Evolutionary conservation across 2,113 vertebrate species (phyloP), one percentile per base, ranked within the genome.

Genomic region (Ceuthmochares aereus): DNA sequence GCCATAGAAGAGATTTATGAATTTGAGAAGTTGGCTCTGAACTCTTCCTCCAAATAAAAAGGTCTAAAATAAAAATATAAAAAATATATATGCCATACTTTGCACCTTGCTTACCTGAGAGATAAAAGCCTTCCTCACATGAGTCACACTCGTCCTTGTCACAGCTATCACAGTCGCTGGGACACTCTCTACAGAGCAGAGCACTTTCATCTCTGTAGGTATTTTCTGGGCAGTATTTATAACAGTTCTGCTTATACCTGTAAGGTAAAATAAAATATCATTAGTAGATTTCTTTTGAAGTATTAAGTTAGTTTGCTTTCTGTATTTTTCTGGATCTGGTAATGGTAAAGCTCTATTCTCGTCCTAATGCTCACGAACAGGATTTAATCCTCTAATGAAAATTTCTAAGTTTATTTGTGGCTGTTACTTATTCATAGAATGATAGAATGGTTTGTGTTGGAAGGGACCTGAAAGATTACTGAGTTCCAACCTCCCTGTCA

Each of bases 81-180:
- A 40, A 9, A 9, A 40, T 22, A 13, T 42, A 17, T 62, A 56
- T 63, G 27, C 16, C 12, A 21, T 56, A 30, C 22, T 25, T 76
- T 22, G 6, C 34, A 55, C 23, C 85, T 69, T 18, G 19, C 95
- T 97, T 96, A 99, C 99, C 98, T 40, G 90, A 98, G 66, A 99
- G 97, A 72, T 98, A 99, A 97, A 98, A 98, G 58, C 97, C 98
- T 5, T 98, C 96, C 34, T 98, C 94, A 95, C 99, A 99, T 42
- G 96, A 98, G 87, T 98, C 96, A 95, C 99, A 99, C 70, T 98
- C 97, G 6, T 95, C 76, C 54, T 96, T 91, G 88, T 99, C 98
- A 92, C 99, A 99, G 96, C 81, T 98, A 9, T 75, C 72, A 51
- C 99, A 99, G 55, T 90, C 93, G 32, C 96, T 87, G 6, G 96